Evolutionary conservation across 2,888 invertebrate species (phyloP), one percentile per base, ranked within the genome.

Genomic region (Machimus rusticus): DNA sequence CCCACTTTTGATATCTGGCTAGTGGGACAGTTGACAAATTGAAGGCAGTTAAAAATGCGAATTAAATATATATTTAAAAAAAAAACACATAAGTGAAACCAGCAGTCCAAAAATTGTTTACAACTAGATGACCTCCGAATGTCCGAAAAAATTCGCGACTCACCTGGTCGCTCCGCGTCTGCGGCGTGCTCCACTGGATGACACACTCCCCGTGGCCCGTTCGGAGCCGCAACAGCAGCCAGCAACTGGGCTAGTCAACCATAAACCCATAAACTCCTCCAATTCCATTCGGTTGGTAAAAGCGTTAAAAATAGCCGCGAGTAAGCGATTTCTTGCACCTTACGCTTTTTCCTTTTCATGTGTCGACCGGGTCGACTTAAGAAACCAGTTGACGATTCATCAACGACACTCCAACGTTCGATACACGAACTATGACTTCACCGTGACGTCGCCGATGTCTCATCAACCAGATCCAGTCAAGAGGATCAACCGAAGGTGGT

Each of bases 261-360:
- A 19, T 23, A 79, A 31, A 51, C 51, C 51, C 79, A 78, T 78
- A 39, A 78, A 16, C n/a, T 39, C 78, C 78, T 39, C 78, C 66
- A 66, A 66, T 39, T 43, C 39, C 78, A 39, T 39, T 43, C n/a
- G 51, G 51, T 79, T 79, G 51, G 28, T 79, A 66, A 51, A 79
- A 79, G 51, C 79, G 79, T 79, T 79, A 79, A 79, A 79, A 79
- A 79, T 79, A 79, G 31, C 23, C 31, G 16, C 79, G 79, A 79
- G 23, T 79, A 79, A 79, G 46, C 79, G 23, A 79, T 51, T 79
- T 79, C 51, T 79, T 31, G 51, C 79, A 51, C 46, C 79, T 51
- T 28, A 39, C 9, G 28, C 79, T 79, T 79, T 79, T 79, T 23
- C 16, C 28, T 79, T 43, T 78, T 37, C 46, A 31, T 79, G 31